Conservation (phyloP, 2,888 invertebrate genomes). For the Eupeodes latifasciatus region DNA sequence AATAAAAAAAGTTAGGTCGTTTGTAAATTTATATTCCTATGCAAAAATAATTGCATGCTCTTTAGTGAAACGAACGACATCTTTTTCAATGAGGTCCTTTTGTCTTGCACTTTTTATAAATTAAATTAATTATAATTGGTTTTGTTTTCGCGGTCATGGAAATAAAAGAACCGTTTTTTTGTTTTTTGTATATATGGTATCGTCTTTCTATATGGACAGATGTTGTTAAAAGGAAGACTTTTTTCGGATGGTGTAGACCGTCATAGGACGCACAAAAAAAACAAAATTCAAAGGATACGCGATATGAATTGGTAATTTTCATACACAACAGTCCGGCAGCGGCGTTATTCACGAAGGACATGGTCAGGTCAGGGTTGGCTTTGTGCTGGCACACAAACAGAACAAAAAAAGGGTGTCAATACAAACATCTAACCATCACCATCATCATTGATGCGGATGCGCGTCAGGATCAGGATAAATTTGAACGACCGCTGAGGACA, state of each 20-base stretch:
- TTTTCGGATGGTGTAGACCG: neutral
- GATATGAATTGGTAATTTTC: slow-evolving; percentile 69
- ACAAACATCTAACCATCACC: slow-evolving; percentile 61
- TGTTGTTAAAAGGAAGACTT: slow-evolving; percentile 49
- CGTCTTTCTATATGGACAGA: slow-evolving; percentile 48
- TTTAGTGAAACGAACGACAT: slow-evolving; percentile 23
- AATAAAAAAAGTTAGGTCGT: too few species aligned
- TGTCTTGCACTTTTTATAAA: slow-evolving; percentile 46
- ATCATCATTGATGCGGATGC: slow-evolving; percentile 53
- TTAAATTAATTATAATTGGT: slow-evolving; percentile 69
- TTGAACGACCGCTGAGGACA: slow-evolving; percentile 1
- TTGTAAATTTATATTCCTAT: too few species aligned
- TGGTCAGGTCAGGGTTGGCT: slow-evolving; percentile 59
- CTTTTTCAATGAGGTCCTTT: slow-evolving; percentile 5
- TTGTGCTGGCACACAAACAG: neutral
- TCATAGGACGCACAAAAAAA: slow-evolving; percentile 4
- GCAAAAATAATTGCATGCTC: neutral
- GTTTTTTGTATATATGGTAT: slow-evolving; percentile 22
- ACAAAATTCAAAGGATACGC: slow-evolving; percentile 56
- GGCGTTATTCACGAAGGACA: slow-evolving; percentile 31
- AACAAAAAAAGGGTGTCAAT: slow-evolving; percentile 65
- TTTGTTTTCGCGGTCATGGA: slow-evolving; percentile 72
- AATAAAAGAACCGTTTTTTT: slow-evolving; percentile 43
- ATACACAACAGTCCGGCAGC: slow-evolving; percentile 18
- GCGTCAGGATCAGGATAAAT: slow-evolving; percentile 69